These are phyloP conservation scores for Amphimedon queenslandica DNA, from an alignment of 37 sponge, comb jelly and placozoan genomes.

Conservation along the genomic window DNA sequence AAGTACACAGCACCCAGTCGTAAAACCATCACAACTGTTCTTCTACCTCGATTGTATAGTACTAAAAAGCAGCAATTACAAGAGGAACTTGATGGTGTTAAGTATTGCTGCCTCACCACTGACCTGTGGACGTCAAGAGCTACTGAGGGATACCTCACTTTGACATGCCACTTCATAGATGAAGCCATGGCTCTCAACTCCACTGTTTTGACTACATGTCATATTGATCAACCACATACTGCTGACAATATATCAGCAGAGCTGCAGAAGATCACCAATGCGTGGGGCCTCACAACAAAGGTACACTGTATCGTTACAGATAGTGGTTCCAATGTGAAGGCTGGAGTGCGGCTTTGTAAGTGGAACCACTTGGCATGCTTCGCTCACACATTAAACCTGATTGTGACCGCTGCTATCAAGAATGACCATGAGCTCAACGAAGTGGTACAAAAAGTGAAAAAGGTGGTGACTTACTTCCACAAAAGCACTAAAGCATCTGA, in stretches of 20 bases:
- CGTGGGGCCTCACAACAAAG: not conserved
- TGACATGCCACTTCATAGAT: conserved; percentile 1
- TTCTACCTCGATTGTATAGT: no score
- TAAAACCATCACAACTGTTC: no score
- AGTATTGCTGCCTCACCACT: not conserved
- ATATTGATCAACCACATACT: no score
- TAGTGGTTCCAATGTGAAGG: not conserved
- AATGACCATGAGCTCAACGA: not conserved
- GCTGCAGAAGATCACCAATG: not conserved
- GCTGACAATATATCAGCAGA: not conserved
- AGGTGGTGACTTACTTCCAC: no score
- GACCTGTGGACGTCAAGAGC: not conserved
- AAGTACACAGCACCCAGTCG: no score
- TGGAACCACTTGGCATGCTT: not conserved
- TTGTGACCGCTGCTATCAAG: not conserved
- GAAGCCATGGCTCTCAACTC: no score
- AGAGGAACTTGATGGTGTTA: not conserved
- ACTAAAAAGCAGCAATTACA: not conserved
- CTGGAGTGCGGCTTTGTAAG: not conserved
- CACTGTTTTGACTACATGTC: no score
- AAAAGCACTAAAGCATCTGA: no score
- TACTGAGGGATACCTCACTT: not conserved
- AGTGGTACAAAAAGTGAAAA: no score
- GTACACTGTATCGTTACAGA: not conserved
- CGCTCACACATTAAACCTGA: not conserved